Conservation (phyloP, 2,113 vertebrate species). For the Menidia beryllina region DNA sequence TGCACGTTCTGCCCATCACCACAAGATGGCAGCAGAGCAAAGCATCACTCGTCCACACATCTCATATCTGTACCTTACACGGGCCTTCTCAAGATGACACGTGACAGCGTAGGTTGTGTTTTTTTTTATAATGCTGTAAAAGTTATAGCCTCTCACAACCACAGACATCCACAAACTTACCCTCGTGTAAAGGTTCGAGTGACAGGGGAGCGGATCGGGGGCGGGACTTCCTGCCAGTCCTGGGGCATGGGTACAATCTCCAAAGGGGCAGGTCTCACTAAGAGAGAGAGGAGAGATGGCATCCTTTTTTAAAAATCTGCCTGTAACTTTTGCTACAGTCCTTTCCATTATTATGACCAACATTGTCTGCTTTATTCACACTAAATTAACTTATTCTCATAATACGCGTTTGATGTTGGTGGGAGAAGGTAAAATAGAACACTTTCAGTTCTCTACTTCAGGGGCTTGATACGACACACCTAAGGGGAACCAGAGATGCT, state of each 20-base stretch:
- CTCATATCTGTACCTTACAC: no score
- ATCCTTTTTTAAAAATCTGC: no score
- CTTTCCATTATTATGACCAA: no score
- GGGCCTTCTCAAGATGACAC: no score
- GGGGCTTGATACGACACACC: neutral
- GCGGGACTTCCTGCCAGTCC: constrained; percentile 93
- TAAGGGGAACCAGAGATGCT: no score
- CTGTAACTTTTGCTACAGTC: no score
- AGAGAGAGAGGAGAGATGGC: neutral
- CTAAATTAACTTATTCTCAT: no score
- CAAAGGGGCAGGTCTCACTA: constrained; percentile 91
- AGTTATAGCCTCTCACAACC: neutral
- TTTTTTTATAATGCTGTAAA: constrained; percentile 2
- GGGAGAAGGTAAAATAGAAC: no score
- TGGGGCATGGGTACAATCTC: constrained; percentile 87
- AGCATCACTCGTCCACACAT: neutral
- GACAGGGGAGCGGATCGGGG: constrained; percentile 92
- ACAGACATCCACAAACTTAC: constrained; percentile 78
- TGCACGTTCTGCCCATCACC: neutral
- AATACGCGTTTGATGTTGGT: no score
- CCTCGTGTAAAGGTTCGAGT: constrained; percentile 93
- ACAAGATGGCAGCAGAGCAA: constrained; percentile 9
- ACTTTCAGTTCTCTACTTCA: neutral
- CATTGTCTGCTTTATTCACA: no score
- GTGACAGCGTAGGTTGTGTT: neutral